Evolutionary conservation across 2,888 invertebrate species (phyloP).

Genomic region (Ennomos erosarius): DNA sequence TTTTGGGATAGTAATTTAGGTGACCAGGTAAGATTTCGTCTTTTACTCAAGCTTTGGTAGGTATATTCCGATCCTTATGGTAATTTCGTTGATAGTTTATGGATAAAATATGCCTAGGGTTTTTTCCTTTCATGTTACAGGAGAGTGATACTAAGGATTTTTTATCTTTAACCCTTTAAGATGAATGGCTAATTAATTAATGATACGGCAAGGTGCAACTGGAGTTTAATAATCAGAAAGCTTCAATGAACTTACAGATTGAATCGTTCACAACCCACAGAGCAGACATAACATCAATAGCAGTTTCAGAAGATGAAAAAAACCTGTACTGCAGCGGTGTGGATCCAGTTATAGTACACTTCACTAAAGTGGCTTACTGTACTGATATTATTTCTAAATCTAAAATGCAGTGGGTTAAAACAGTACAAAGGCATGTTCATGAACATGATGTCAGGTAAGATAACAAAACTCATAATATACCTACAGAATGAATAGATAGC

Average conservation of each 20-base stretch:
- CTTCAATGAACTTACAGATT: constrained; percentile 68
- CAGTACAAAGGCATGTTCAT: constrained; percentile 91
- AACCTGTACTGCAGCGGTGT: constrained; percentile 92
- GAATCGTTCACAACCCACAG: constrained; percentile 92
- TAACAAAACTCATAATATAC: constrained; percentile 1
- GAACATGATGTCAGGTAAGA: constrained; percentile 91
- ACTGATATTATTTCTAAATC: constrained; percentile 78
- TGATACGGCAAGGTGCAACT: neutral
- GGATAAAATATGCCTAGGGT: no score
- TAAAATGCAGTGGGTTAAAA: constrained; percentile 91
- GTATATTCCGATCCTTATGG: no score
- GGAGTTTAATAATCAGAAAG: neutral
- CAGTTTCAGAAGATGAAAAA: constrained; percentile 88
- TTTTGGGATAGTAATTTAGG: constrained; percentile 95
- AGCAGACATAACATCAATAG: constrained; percentile 91
- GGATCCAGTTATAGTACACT: constrained; percentile 92
- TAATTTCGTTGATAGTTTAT: no score
- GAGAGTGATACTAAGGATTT: no score
- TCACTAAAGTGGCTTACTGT: constrained; percentile 87
- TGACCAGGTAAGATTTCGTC: constrained; percentile 80
- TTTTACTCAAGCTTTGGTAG: no score
- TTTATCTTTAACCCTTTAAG: no score
- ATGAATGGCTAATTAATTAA: no score
- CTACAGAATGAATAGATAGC: no score
- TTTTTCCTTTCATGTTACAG: no score